A percentile compares a stretch with the other conserved stretches of the same genome.
phyloP scores from a whole-genome alignment of 2,113 vertebrate species.

The Aix galericulata region DNA sequence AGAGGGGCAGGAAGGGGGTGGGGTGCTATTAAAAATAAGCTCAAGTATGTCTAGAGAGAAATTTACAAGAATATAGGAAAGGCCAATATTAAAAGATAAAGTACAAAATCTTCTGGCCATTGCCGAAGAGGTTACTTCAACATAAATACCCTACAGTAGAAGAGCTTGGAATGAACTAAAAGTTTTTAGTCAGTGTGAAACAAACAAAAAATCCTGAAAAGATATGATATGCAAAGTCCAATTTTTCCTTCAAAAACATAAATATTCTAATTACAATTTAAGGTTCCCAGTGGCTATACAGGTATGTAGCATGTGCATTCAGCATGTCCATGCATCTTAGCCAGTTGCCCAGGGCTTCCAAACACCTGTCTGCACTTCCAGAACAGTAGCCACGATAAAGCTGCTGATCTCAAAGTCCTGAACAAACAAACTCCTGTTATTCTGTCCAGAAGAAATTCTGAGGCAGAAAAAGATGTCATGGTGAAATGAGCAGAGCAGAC shows the following conservation, averaged over 20 bases:
- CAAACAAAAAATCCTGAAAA: neutral
- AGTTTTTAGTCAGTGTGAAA: neutral
- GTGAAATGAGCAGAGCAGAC: neutral
- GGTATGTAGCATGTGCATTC: neutral
- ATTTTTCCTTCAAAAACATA: neutral
- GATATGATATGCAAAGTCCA: neutral
- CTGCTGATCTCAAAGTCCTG: neutral
- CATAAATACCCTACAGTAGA: neutral
- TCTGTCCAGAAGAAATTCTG: neutral
- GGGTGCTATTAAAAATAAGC: neutral
- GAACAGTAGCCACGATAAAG: neutral
- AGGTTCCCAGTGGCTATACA: neutral
- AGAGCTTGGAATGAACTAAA: neutral
- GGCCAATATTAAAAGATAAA: neutral
- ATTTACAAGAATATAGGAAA: neutral
- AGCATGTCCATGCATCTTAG: accelerated
- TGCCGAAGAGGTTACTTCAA: neutral
- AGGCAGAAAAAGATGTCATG: neutral
- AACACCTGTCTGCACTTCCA: neutral
- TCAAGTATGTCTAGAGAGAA: neutral
- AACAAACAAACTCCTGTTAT: neutral
- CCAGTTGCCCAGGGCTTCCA: neutral
- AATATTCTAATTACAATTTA: neutral
- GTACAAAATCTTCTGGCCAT: neutral
- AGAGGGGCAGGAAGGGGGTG: accelerated